These are phyloP conservation scores for Falco naumanni DNA, from an alignment of 2,797 vertebrate species.

Conservation along the genomic window DNA sequence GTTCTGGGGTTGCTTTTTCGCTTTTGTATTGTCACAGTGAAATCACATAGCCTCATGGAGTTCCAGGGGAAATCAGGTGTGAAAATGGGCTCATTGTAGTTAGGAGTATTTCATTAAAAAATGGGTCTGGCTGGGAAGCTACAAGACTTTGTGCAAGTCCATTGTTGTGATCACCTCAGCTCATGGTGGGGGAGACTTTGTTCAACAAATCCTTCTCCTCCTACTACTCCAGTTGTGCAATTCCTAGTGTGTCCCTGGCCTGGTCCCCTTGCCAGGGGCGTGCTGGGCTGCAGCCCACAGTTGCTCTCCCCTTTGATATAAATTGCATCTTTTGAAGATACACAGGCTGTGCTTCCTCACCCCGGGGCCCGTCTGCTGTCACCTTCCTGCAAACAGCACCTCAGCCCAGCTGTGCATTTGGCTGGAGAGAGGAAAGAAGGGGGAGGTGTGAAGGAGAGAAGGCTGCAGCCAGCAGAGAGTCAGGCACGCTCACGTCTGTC, in stretches of 20 bases:
- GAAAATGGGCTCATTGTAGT: neutral
- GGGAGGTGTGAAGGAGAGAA: neutral
- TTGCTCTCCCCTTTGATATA: neutral
- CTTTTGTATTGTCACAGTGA: neutral
- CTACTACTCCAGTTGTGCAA: neutral
- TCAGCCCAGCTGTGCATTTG: neutral
- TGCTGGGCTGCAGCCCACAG: neutral
- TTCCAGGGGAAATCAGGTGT: neutral
- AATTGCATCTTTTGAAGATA: neutral
- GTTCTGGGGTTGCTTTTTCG: neutral
- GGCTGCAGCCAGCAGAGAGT: neutral
- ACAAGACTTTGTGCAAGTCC: neutral
- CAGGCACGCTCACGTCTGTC: neutral
- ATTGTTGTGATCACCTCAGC: neutral
- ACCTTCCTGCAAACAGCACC: neutral
- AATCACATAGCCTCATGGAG: accelerated
- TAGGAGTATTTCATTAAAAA: neutral
- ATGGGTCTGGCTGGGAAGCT: neutral
- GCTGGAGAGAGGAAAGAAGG: neutral
- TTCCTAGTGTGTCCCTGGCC: neutral
- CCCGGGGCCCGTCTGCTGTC: neutral
- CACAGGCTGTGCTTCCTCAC: neutral
- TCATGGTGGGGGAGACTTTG: neutral
- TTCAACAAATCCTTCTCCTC: neutral
- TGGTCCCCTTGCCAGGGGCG: neutral